Conservation (phyloP, 2,797 vertebrate genomes). For the Sebastes matsubarae region DNA sequence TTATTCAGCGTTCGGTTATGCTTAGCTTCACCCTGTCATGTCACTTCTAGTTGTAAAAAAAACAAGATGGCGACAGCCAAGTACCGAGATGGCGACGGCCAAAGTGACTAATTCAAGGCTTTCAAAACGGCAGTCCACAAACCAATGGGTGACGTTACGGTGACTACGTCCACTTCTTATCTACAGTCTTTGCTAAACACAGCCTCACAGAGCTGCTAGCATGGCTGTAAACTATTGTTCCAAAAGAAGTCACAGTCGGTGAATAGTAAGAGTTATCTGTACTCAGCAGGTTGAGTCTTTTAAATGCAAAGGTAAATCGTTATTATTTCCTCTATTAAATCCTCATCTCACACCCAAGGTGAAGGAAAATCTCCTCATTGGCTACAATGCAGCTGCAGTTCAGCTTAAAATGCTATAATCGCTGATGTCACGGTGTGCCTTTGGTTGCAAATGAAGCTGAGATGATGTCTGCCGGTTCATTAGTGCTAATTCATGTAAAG, state of each 20-base stretch:
- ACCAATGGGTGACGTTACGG: not conserved
- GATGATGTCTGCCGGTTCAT: slow-evolving; percentile 67
- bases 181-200: not conserved
- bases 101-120: too few relatives aligned
- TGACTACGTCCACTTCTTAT: not conserved
- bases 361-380: slow-evolving; percentile 1
- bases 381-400: slow-evolving; percentile 39
- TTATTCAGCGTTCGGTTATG: too few relatives aligned
- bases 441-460: slow-evolving; percentile 52
- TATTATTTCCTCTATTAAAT: slow-evolving; percentile 18
- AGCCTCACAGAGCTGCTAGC: not conserved
- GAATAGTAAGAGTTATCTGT: not conserved
- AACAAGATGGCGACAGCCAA: too few relatives aligned
- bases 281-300: slow-evolving; percentile 1
- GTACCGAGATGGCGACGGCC: too few relatives aligned
- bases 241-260: not conserved
- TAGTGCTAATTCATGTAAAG: slow-evolving; percentile 76
- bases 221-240: not conserved
- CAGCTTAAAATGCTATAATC: slow-evolving; percentile 36
- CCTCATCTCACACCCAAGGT: not conserved
- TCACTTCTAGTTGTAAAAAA: too few relatives aligned
- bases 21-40: too few relatives aligned
- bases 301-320: not conserved
- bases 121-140: too few relatives aligned
- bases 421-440: slow-evolving; percentile 43